These are phyloP conservation scores for Drosophila pectinifera DNA, from an alignment of 1,140 invertebrate species.

Conservation along the genomic window DNA sequence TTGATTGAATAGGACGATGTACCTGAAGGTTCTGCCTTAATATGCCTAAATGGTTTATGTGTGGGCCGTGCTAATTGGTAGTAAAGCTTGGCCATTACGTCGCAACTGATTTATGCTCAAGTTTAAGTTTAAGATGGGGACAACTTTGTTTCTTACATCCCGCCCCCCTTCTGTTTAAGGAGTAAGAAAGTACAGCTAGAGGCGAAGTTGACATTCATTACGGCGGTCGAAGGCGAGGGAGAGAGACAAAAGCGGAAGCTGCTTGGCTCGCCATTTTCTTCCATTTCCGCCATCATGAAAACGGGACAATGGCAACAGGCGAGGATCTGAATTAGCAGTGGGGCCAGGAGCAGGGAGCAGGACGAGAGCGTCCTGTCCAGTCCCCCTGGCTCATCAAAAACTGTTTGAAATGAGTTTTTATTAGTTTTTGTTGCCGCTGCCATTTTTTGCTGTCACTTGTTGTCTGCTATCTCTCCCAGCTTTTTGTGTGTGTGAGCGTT, in stretches of 20 bases:
- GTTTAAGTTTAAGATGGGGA: constrained; percentile 26
- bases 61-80: constrained; percentile 47
- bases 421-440: constrained; percentile 64
- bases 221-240: constrained; percentile 18
- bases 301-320: constrained; percentile 73
- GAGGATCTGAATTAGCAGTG: constrained; percentile 68
- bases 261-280: constrained; percentile 70
- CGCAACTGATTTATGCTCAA: constrained; percentile 58
- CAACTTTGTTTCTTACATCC: constrained; percentile 17
- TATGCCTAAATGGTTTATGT: constrained; percentile 15
- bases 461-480: constrained; percentile 41
- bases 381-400: constrained; percentile 69
- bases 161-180: constrained; percentile 2
- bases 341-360: neutral
- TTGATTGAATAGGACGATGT: constrained; percentile 33
- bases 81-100: constrained; percentile 52
- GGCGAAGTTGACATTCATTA: constrained; percentile 76
- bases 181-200: constrained; percentile 32
- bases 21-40: constrained; percentile 11
- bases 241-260: constrained; percentile 64
- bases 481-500: constrained; percentile 12
- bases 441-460: constrained; percentile 60
- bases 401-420: constrained; percentile 78
- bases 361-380: constrained; percentile 35
- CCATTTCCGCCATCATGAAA: constrained; percentile 44